A percentile compares a stretch with the other conserved stretches of the same genome.
Conservation (phyloP, 2,797 vertebrate genomes). For the Masticophis lateralis region DNA sequence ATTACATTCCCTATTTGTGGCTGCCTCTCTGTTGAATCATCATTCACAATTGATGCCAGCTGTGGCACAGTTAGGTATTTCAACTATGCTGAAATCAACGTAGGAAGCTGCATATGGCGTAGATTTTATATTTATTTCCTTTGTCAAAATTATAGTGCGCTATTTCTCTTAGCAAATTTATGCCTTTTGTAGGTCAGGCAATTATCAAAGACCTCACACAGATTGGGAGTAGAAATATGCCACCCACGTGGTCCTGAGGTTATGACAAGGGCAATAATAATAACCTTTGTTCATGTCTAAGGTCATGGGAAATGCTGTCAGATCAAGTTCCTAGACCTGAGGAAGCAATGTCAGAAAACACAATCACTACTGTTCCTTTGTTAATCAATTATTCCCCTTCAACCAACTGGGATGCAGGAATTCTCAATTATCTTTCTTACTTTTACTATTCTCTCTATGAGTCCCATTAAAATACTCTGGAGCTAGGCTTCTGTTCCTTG, state of each 20-base stretch:
- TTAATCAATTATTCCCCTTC: background rate
- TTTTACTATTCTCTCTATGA: background rate
- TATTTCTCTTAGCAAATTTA: conserved; percentile 15
- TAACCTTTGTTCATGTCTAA: background rate
- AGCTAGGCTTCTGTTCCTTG: background rate
- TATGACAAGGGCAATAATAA: background rate
- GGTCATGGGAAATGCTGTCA: background rate
- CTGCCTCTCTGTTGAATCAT: background rate
- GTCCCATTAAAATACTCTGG: background rate
- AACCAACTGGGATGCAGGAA: background rate
- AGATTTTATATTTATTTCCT: background rate
- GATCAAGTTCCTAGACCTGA: background rate
- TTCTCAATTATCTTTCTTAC: background rate
- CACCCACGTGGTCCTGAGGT: conserved; percentile 1
- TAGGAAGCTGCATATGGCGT: too few relatives aligned
- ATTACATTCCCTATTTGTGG: background rate
- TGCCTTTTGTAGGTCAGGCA: background rate
- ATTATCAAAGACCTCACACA: conserved; percentile 10
- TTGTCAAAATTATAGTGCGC: background rate
- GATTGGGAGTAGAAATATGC: background rate
- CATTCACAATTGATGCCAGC: background rate
- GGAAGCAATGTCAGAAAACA: background rate
- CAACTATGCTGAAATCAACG: background rate
- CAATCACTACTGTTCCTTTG: conserved; percentile 8
- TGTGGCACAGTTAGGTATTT: background rate